Conservation (phyloP, 2,113 vertebrate species). For the Heterotis niloticus region DNA sequence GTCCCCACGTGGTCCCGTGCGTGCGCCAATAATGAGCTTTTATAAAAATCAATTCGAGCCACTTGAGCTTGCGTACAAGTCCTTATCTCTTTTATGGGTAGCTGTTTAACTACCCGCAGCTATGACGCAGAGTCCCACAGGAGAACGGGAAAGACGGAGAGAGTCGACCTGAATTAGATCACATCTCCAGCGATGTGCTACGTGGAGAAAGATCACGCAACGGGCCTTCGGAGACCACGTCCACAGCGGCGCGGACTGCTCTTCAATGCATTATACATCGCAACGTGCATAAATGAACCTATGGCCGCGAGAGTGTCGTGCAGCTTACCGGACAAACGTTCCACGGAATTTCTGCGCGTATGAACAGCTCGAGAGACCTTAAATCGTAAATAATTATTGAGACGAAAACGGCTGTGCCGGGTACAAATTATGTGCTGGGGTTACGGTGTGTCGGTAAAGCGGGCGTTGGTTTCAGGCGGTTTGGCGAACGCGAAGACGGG, state of each 20-base stretch:
- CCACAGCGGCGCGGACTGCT: too few species aligned
- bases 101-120: background rate
- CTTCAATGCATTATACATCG: too few species aligned
- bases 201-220: background rate
- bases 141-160: too few species aligned
- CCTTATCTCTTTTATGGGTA: conserved; percentile 11
- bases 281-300: too few species aligned
- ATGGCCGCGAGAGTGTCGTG: too few species aligned
- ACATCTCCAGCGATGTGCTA: background rate
- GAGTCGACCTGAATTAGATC: background rate
- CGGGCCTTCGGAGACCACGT: too few species aligned
- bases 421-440: too few species aligned
- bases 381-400: background rate
- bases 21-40: background rate
- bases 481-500: background rate
- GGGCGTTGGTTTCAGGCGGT: background rate
- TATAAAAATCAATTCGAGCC: conserved; percentile 18
- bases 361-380: too few species aligned
- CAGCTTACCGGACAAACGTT: too few species aligned
- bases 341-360: too few species aligned
- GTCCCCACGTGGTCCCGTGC: background rate
- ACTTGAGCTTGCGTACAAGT: background rate
- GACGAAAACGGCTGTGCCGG: too few species aligned
- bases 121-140: background rate
- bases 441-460: too few species aligned